Evolutionary conservation across 2,888 invertebrate species (phyloP).

Genomic region (Disparrhopalites patrizii): DNA sequence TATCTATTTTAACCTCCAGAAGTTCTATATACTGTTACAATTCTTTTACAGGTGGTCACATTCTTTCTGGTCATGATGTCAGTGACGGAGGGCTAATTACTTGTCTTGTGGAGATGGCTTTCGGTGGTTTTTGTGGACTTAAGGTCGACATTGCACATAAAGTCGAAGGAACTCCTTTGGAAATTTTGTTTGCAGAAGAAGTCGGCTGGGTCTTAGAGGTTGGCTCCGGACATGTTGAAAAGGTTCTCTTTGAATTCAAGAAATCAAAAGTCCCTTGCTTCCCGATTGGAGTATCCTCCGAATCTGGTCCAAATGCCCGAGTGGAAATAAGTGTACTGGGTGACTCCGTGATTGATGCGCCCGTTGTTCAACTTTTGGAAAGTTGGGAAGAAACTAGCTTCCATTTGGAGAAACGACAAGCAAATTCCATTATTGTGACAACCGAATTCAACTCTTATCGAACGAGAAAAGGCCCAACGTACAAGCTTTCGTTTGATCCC

Average conservation of each 20-base stretch:
- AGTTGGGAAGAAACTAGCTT: conserved; percentile 97
- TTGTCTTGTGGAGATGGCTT: conserved; percentile 91
- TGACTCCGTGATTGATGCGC: conserved; percentile 59
- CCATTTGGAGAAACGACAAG: conserved; percentile 78
- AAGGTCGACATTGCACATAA: conserved; percentile 61
- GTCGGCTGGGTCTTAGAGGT: conserved; percentile 81
- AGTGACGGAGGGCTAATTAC: conserved; percentile 94
- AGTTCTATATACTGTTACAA: too few species aligned
- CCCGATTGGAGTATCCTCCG: conserved; percentile 64
- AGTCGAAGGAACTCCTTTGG: conserved; percentile 57
- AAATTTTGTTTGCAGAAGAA: conserved; percentile 78
- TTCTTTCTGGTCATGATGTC: conserved; percentile 87
- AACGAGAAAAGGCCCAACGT: conserved; percentile 66
- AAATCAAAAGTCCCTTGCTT: conserved; percentile 61
- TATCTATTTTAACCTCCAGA: too few species aligned
- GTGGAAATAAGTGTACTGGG: conserved; percentile 61
- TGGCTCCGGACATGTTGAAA: conserved; percentile 55
- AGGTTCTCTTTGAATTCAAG: conserved; percentile 62
- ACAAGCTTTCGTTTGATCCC: conserved; percentile 64
- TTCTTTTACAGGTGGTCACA: conserved; percentile 60
- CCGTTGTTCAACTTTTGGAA: conserved; percentile 66
- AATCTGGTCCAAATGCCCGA: conserved; percentile 64
- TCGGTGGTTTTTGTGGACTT: conserved; percentile 81
- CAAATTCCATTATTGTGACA: conserved; percentile 70
- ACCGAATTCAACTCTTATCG: conserved; percentile 72